phyloP scores from a whole-genome alignment of 2,113 vertebrate species.

The Lates calcarifer region DNA sequence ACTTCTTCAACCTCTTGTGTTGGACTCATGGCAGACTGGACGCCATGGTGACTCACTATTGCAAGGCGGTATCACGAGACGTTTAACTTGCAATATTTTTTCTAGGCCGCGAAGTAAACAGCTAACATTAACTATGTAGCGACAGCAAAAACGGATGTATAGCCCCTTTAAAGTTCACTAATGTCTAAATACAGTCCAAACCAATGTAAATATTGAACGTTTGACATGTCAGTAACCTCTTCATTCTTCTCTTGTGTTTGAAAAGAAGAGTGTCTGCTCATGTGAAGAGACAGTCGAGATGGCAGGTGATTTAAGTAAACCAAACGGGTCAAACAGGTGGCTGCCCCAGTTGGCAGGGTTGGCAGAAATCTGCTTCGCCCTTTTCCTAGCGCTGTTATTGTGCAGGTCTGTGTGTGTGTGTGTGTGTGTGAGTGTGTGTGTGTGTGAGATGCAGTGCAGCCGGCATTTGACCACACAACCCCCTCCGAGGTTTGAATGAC shows the following conservation, averaged over 20 bases:
- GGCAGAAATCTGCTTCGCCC: conserved; percentile 21
- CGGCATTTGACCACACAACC: conserved; percentile 54
- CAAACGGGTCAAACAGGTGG: conserved; percentile 51
- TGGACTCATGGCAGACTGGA: no score
- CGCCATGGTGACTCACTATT: no score
- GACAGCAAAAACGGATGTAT: no score
- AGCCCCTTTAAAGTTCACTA: neutral
- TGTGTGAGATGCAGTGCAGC: conserved; percentile 36
- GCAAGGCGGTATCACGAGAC: no score
- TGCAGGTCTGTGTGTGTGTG: conserved; percentile 25
- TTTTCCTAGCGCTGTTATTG: conserved; percentile 17
- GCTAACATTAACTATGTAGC: no score
- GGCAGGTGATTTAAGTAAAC: conserved; percentile 14
- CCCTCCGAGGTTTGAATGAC: conserved; percentile 68
- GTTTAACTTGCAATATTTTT: no score
- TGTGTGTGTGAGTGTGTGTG: conserved; percentile 5
- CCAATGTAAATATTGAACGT: neutral
- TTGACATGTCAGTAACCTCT: neutral
- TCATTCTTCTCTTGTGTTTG: neutral
- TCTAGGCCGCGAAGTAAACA: no score
- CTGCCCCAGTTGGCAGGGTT: conserved; percentile 27
- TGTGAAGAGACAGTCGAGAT: neutral
- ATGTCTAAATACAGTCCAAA: neutral
- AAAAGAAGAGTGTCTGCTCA: neutral
- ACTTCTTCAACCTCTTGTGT: no score